Conservation (phyloP, 2,888 invertebrate species). For the Drosophila yooni region DNA sequence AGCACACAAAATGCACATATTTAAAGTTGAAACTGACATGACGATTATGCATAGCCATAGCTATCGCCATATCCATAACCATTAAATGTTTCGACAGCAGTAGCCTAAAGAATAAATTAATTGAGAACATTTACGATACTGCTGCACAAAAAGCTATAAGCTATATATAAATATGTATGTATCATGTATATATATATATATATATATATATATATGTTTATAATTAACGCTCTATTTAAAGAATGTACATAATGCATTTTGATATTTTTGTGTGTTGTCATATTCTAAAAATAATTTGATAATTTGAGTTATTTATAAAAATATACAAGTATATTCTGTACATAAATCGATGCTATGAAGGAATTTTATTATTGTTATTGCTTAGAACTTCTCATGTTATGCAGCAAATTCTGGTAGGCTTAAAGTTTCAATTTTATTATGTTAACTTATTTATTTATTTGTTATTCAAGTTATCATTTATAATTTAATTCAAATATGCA, state of each 20-base stretch:
- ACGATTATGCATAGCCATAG: slow-evolving; percentile 21
- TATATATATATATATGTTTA: background rate
- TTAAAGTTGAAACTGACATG: slow-evolving; percentile 38
- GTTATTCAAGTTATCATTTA: background rate
- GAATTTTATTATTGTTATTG: background rate
- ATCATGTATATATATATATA: background rate
- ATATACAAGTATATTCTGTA: background rate
- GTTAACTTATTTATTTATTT: background rate
- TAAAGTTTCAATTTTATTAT: too few species aligned
- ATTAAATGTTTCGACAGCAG: slow-evolving; percentile 28
- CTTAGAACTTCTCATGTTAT: background rate
- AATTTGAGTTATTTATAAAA: background rate
- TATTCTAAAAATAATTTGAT: background rate
- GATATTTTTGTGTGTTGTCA: too few species aligned
- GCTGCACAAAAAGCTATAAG: slow-evolving; percentile 11
- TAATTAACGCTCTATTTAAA: too few species aligned
- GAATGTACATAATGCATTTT: too few species aligned
- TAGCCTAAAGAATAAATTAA: slow-evolving; percentile 17
- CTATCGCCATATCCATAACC: slow-evolving; percentile 8
- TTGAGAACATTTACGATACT: slow-evolving; percentile 25
- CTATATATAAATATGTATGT: background rate
- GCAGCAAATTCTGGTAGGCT: background rate
- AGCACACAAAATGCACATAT: slow-evolving; percentile 43
- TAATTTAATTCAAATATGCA: too few species aligned
- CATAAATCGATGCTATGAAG: background rate